Percentiles rank a stretch among this genome's conserved stretches.
These are phyloP conservation scores for Phacellophora camtschatica DNA, from an alignment of 30 jellyfish, hydroid and myxozoan species.

Conservation along the genomic window DNA sequence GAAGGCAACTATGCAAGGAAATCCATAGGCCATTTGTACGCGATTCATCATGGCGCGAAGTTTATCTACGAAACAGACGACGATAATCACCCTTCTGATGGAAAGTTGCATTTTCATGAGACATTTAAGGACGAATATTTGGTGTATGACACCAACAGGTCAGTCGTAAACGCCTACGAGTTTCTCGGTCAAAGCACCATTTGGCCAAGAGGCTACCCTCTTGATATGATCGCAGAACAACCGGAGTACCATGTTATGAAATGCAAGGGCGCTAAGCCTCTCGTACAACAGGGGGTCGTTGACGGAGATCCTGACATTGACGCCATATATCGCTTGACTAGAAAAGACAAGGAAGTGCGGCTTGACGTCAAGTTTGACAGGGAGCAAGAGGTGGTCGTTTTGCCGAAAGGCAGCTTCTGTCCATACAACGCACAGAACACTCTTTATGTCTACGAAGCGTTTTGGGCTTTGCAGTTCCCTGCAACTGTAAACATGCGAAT, in stretches of 20 bases:
- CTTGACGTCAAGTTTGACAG: slow-evolving; percentile 78
- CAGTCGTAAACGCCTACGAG: slow-evolving; percentile 77
- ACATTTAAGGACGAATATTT: slow-evolving; percentile 42
- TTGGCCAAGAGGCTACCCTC: slow-evolving; percentile 99
- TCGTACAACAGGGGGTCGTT: slow-evolving; percentile 96
- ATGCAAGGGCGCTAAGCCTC: slow-evolving; percentile 72
- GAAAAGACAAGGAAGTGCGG: slow-evolving; percentile 82
- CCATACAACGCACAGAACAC: slow-evolving; percentile 97
- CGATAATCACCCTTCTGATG: slow-evolving; percentile 92
- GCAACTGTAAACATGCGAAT: slow-evolving; percentile 86
- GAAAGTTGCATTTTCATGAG: slow-evolving; percentile 80
- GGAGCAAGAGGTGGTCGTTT: slow-evolving; percentile 72
- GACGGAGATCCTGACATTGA: slow-evolving; percentile 98
- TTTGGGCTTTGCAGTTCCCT: slow-evolving; percentile 81
- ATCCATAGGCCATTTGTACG: slow-evolving; percentile 87
- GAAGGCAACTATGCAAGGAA: slow-evolving; percentile 73
- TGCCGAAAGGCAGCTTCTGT: slow-evolving; percentile 80
- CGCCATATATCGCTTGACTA: slow-evolving; percentile 89
- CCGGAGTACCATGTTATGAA: slow-evolving; percentile 68
- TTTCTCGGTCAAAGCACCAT: slow-evolving; percentile 94
- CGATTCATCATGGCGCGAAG: slow-evolving; percentile 95
- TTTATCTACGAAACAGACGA: slow-evolving; percentile 94
- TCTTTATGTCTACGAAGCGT: slow-evolving; percentile 72
- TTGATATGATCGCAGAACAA: slow-evolving; percentile 66
- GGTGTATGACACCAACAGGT: slow-evolving; percentile 60